These are phyloP conservation scores for Pyrocephalus nanus DNA, from an alignment of 2,797 vertebrate genomes.

Conservation along the genomic window DNA sequence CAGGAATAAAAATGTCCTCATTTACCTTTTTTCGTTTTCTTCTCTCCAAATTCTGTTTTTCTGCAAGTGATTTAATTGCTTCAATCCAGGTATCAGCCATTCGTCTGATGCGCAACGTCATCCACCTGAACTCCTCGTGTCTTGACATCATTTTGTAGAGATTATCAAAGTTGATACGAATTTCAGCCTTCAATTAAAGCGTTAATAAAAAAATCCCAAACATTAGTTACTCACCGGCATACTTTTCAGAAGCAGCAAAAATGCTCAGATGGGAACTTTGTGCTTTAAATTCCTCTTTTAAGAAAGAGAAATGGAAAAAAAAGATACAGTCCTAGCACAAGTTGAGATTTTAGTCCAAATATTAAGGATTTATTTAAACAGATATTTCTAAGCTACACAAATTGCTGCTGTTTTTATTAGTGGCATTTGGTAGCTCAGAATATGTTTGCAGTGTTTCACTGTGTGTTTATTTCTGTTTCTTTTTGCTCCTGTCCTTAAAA, in stretches of 20 bases:
- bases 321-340: accelerated
- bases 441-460: neutral
- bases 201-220: neutral
- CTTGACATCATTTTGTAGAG: slow-evolving; percentile 93
- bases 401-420: neutral
- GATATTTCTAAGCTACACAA: neutral
- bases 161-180: slow-evolving; percentile 90
- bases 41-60: slow-evolving; percentile 90
- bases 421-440: neutral
- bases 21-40: slow-evolving; percentile 92
- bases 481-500: neutral
- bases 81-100: slow-evolving; percentile 96
- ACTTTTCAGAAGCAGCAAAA: neutral
- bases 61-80: slow-evolving; percentile 89
- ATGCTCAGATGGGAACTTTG: neutral
- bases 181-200: slow-evolving; percentile 82
- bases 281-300: neutral
- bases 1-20: neutral
- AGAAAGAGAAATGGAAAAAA: accelerated
- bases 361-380: neutral
- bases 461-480: neutral
- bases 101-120: slow-evolving; percentile 94
- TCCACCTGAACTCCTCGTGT: slow-evolving; percentile 97
- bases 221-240: neutral
- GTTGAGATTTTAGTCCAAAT: neutral